phyloP scores from a whole-genome alignment of 1,140 invertebrate species.

The Achatina immaculata region DNA sequence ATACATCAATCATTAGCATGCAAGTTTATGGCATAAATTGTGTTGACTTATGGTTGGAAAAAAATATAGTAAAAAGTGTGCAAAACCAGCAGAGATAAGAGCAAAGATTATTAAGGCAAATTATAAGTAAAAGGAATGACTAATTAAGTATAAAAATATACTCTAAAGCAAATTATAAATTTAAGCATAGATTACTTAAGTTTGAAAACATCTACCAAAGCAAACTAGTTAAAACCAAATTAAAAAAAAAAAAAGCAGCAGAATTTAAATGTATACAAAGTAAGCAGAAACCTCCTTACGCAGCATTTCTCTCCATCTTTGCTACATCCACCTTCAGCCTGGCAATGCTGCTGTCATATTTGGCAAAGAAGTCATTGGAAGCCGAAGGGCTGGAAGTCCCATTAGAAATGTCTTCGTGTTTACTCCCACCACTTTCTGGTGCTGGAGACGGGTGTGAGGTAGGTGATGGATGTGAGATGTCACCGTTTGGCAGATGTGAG shows the following conservation, averaged over 20 bases:
- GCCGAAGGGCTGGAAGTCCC: background rate
- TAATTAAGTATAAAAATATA: too few relatives aligned
- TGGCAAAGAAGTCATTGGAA: slow-evolving; percentile 57
- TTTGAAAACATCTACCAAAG: too few relatives aligned
- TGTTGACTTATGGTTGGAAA: too few relatives aligned
- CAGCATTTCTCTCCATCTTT: slow-evolving; percentile 55
- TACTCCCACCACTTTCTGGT: background rate
- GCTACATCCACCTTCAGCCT: slow-evolving; percentile 58
- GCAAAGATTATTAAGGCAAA: too few relatives aligned
- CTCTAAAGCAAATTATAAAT: too few relatives aligned
- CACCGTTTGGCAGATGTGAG: slow-evolving; percentile 21
- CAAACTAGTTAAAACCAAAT: background rate
- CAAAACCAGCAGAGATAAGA: too few relatives aligned
- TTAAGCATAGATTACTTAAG: too few relatives aligned
- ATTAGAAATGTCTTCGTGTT: background rate
- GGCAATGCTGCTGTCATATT: slow-evolving; percentile 61
- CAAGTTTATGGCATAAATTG: too few relatives aligned
- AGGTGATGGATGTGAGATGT: background rate
- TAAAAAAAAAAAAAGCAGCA: background rate
- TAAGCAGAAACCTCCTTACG: slow-evolving; percentile 34
- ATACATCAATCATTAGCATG: too few relatives aligned
- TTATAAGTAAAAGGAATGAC: too few relatives aligned
- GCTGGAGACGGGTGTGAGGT: background rate
- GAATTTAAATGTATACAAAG: background rate
- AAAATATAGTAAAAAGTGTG: too few relatives aligned